Conservation (phyloP, 2,113 vertebrate genomes). For the Lipotes vexillifer region DNA sequence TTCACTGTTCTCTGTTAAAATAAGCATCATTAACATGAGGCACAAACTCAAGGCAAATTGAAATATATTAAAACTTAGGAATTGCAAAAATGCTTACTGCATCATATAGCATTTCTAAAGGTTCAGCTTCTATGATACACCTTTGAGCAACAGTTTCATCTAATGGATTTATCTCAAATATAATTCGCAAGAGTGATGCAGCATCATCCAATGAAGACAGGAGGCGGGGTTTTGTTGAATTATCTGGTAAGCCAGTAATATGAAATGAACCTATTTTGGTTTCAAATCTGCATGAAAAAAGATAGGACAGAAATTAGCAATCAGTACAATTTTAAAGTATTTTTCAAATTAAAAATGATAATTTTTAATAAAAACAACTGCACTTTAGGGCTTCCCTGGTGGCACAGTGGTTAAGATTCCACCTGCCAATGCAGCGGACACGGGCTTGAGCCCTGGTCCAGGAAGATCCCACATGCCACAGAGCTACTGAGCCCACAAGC, state of each 20-base stretch:
- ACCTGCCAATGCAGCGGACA: no score
- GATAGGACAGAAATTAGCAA: background rate
- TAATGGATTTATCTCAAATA: slow-evolving; percentile 96
- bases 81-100: slow-evolving; percentile 86
- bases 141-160: slow-evolving; percentile 90
- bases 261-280: slow-evolving; percentile 89
- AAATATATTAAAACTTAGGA: slow-evolving; percentile 42
- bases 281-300: slow-evolving; percentile 84
- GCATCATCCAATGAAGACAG: slow-evolving; percentile 85
- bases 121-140: slow-evolving; percentile 90
- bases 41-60: background rate
- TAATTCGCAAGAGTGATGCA: slow-evolving; percentile 87
- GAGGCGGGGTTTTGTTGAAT: slow-evolving; percentile 83
- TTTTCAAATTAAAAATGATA: slow-evolving; percentile 4
- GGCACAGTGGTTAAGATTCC: no score
- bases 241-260: slow-evolving; percentile 85
- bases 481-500: no score
- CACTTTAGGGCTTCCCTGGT: background rate
- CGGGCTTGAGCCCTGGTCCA: no score
- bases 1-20: slow-evolving; percentile 92
- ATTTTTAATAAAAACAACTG: slow-evolving; percentile 19
- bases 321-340: background rate
- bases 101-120: slow-evolving; percentile 96
- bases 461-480: no score
- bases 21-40: slow-evolving; percentile 24